Percentiles rank a stretch among this genome's conserved stretches.
Conservation (phyloP, 2,797 vertebrate genomes). For the Hemitrygon akajei region DNA sequence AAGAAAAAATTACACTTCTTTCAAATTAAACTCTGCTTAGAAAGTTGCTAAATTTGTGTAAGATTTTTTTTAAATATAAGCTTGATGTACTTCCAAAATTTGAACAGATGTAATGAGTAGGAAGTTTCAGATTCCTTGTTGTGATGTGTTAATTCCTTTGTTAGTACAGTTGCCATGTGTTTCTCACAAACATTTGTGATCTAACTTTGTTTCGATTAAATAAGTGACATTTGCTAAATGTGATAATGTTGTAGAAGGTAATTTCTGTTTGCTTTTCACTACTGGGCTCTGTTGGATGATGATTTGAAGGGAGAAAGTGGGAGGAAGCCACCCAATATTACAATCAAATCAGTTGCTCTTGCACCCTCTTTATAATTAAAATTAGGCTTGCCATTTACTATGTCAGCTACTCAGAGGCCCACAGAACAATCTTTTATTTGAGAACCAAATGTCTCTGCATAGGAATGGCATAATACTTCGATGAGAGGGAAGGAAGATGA, state of each 20-base stretch:
- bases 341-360: neutral
- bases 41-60: neutral
- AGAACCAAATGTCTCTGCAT: neutral
- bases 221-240: neutral
- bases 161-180: neutral
- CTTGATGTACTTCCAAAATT: neutral
- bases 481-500: neutral
- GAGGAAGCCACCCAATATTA: neutral
- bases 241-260: neutral
- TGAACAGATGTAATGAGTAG: conserved; percentile 17
- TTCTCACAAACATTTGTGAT: neutral
- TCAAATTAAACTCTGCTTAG: neutral
- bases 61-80: neutral
- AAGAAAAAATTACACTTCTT: neutral
- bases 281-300: neutral
- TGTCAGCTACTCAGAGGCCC: neutral
- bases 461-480: neutral
- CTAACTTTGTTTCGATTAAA: neutral
- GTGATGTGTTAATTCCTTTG: conserved; percentile 11
- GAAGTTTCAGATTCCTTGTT: neutral
- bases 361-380: neutral
- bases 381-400: neutral
- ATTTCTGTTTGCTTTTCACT: neutral
- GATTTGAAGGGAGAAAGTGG: neutral
- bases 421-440: neutral